A percentile compares a stretch with the other conserved stretches of the same genome.
Conservation (phyloP, 1,140 invertebrate genomes). For the Kradibia gibbosae region DNA sequence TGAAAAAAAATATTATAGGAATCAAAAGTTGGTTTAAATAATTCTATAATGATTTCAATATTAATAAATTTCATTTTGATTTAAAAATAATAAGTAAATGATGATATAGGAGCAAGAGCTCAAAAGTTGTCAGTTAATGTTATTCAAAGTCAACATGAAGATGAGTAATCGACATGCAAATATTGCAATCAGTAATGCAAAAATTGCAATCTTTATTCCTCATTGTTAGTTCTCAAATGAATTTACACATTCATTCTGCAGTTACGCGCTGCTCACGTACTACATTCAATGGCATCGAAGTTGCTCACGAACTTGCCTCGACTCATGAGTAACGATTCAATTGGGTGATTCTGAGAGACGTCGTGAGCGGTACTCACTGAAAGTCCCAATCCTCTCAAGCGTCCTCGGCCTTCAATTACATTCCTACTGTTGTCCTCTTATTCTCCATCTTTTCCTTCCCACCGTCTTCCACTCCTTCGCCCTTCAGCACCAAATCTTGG, state of each 20-base stretch:
- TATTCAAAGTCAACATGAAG: background rate
- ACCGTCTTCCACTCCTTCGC: background rate
- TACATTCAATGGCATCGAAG: background rate
- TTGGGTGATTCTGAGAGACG: conserved; percentile 53
- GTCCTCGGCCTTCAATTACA: conserved; percentile 35
- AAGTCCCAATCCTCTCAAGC: conserved; percentile 10
- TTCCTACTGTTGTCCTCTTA: conserved; percentile 17
- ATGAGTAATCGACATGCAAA: background rate
- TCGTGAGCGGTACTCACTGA: background rate
- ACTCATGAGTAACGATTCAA: conserved; percentile 64
- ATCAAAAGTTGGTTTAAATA: too few relatives aligned
- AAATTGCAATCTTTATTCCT: background rate
- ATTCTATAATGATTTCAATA: too few relatives aligned
- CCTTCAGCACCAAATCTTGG: too few relatives aligned
- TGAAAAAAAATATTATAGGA: too few relatives aligned
- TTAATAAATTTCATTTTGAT: too few relatives aligned
- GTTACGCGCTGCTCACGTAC: background rate
- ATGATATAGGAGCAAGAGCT: background rate
- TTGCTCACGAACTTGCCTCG: background rate
- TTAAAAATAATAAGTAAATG: background rate
- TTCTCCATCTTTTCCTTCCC: conserved; percentile 13
- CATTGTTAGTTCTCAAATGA: background rate
- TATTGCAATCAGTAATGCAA: background rate
- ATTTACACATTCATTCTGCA: background rate
- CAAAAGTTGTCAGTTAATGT: background rate